These are phyloP conservation scores for Pogonomyrmex barbatus DNA, from an alignment of 1,140 invertebrate species.

Conservation along the genomic window DNA sequence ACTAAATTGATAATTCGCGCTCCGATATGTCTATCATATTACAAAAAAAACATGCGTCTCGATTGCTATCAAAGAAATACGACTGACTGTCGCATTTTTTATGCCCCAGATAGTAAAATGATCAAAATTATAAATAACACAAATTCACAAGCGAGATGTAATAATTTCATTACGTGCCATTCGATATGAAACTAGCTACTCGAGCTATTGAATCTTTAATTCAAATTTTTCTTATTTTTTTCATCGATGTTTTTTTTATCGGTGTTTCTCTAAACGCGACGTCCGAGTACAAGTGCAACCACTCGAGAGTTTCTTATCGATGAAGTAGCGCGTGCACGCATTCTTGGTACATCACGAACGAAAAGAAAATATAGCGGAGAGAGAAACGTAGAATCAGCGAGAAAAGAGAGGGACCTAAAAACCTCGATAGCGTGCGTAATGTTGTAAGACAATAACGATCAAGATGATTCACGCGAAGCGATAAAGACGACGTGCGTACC, in stretches of 20 bases:
- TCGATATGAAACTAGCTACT: not conserved
- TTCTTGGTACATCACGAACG: not conserved
- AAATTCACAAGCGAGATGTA: not conserved
- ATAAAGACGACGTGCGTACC: constrained; percentile 82
- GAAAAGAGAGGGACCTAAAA: constrained; percentile 72
- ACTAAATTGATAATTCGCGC: constrained; percentile 4
- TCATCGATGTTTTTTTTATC: not conserved
- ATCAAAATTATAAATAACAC: not conserved
- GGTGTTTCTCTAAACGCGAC: not conserved
- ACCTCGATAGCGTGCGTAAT: constrained; percentile 71
- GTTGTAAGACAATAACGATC: constrained; percentile 79
- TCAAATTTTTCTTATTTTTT: not conserved
- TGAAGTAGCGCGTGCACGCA: constrained; percentile 34
- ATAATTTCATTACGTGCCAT: not conserved
- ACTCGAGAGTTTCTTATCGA: constrained; percentile 45
- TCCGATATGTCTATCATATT: not conserved
- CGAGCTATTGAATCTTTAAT: not conserved
- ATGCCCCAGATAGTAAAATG: not conserved
- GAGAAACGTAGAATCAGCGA: constrained; percentile 11
- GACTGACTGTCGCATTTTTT: not conserved
- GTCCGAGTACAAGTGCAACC: constrained; percentile 13
- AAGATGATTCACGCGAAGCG: constrained; percentile 82
- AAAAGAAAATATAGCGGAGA: not conserved
- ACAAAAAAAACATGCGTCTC: not conserved
- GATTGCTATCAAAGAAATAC: not conserved